Conservation (phyloP, 2,888 invertebrate species). For the Agrochola macilenta region DNA sequence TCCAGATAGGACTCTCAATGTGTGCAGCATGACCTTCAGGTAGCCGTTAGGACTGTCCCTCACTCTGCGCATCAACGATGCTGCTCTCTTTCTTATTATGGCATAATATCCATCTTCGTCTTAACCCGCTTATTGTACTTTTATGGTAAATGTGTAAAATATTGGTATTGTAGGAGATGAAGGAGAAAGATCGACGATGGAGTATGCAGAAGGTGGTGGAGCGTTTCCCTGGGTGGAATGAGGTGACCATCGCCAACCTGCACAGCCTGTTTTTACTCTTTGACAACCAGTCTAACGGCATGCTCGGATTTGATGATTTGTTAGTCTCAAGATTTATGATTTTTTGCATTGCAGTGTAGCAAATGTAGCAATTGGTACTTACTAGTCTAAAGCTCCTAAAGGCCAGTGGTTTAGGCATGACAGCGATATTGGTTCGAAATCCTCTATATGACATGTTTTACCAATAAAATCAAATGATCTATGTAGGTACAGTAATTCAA, state of each 20-base stretch:
- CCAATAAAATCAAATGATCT: neutral
- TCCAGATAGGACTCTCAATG: no score
- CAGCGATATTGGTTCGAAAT: neutral
- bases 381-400: no score
- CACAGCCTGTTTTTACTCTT: slow-evolving; percentile 90
- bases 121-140: no score
- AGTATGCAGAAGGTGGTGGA: slow-evolving; percentile 88
- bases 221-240: slow-evolving; percentile 91
- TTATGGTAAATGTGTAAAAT: neutral
- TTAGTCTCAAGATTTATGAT: slow-evolving; percentile 70
- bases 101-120: no score
- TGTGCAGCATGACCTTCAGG: no score
- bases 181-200: slow-evolving; percentile 89
- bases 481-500: neutral
- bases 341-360: neutral
- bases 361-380: neutral
- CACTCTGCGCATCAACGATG: no score
- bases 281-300: slow-evolving; percentile 90
- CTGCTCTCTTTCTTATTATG: no score
- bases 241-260: slow-evolving; percentile 90
- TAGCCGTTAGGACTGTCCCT: no score
- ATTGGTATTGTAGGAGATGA: slow-evolving; percentile 82
- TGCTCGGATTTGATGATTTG: slow-evolving; percentile 91
- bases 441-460: neutral
- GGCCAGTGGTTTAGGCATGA: neutral